Percentiles rank a stretch among this genome's conserved stretches.
Evolutionary conservation across 1,140 invertebrate genomes (phyloP).

Genomic region (Trigoniulus corallinus): DNA sequence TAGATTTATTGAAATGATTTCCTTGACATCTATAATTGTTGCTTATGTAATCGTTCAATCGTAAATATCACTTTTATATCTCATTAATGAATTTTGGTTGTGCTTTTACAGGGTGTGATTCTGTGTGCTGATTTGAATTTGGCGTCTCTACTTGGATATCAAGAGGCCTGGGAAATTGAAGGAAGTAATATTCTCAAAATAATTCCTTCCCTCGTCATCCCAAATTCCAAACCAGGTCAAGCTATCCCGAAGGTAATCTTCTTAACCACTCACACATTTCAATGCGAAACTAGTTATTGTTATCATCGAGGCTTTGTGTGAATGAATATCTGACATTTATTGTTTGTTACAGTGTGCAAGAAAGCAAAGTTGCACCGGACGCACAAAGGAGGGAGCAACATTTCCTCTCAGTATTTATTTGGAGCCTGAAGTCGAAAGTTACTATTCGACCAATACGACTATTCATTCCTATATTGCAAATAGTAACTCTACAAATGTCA

Average conservation of each 20-base stretch:
- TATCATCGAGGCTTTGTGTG: not conserved
- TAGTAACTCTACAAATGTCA: too few relatives aligned
- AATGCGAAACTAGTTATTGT: conserved; percentile 1
- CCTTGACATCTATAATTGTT: too few relatives aligned
- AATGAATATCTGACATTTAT: not conserved
- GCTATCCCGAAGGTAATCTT: conserved; percentile 16
- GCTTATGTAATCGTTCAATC: too few relatives aligned
- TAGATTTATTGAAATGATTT: too few relatives aligned
- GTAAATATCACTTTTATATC: too few relatives aligned
- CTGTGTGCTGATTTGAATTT: conserved; percentile 19
- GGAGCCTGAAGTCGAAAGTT: conserved; percentile 14
- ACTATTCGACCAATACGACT: conserved; percentile 12
- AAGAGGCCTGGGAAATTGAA: conserved; percentile 14
- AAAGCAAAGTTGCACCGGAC: conserved; percentile 42
- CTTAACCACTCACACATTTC: too few relatives aligned
- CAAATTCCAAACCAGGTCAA: conserved; percentile 12
- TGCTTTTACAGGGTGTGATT: conserved; percentile 18
- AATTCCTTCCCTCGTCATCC: conserved; percentile 21
- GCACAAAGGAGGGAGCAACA: conserved; percentile 38
- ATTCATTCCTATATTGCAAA: too few relatives aligned
- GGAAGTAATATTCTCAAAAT: conserved; percentile 18
- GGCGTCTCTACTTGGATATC: conserved; percentile 21
- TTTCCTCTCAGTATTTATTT: conserved; percentile 44
- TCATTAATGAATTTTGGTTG: too few relatives aligned
- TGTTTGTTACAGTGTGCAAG: conserved; percentile 13